These are phyloP conservation scores for Odontesthes bonariensis DNA, from an alignment of 2,113 vertebrate species.

Conservation along the genomic window DNA sequence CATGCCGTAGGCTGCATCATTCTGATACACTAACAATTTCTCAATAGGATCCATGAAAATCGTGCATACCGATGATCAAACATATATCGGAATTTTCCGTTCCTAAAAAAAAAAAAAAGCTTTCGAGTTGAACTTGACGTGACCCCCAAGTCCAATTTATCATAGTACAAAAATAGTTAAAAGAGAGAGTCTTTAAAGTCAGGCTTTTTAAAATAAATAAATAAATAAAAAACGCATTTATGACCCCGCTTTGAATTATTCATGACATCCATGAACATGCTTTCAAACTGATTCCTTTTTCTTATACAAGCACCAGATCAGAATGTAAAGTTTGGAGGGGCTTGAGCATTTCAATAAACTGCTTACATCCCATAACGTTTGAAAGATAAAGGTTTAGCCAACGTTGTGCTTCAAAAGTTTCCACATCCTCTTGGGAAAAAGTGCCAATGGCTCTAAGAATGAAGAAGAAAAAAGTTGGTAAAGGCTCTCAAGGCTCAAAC, in stretches of 20 bases:
- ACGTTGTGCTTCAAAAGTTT: neutral
- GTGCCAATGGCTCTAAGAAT: neutral
- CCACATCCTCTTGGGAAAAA: neutral
- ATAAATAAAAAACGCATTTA: neutral
- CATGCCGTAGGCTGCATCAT: neutral
- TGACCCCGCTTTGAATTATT: neutral
- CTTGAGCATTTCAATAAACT: neutral
- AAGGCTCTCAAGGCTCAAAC: neutral
- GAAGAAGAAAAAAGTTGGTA: neutral
- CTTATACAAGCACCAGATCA: neutral
- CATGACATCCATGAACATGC: neutral
- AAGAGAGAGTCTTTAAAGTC: neutral
- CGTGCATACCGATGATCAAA: neutral
- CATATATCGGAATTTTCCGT: neutral
- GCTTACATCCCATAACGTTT: neutral
- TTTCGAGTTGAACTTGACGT: neutral
- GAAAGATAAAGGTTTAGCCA: neutral
- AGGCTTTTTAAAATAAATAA: neutral
- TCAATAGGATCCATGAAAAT: neutral
- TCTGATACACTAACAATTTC: neutral
- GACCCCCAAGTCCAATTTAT: neutral
- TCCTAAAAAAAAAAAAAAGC: neutral
- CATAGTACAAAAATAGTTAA: neutral
- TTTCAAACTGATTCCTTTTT: neutral
- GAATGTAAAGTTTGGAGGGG: neutral